Percentiles rank a stretch among this genome's conserved stretches.
phyloP scores from a whole-genome alignment of 1,140 invertebrate genomes.

The Drosophila nebulosa region DNA sequence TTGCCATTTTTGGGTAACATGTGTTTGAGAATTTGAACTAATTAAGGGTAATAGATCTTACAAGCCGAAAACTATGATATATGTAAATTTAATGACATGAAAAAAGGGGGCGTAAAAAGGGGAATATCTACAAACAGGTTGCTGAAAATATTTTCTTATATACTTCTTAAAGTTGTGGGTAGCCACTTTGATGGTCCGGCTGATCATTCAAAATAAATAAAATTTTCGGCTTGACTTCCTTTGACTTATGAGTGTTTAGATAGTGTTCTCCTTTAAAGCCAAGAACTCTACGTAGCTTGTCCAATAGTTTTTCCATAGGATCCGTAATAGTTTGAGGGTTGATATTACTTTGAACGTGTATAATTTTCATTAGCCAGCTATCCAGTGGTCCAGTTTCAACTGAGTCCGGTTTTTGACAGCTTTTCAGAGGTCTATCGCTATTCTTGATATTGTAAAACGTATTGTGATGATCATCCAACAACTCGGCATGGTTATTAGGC shows the following conservation, averaged over 20 bases:
- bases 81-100: conserved; percentile 1
- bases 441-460: conserved; percentile 24
- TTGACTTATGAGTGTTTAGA: not conserved
- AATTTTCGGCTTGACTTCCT: not conserved
- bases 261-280: not conserved
- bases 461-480: conserved; percentile 7
- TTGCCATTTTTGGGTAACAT: conserved; percentile 46
- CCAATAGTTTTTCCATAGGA: not conserved
- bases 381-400: not conserved
- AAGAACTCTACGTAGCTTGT: not conserved
- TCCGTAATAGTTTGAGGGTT: not conserved
- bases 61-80: conserved; percentile 18
- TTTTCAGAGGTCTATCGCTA: not conserved
- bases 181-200: not conserved
- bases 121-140: not conserved
- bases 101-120: not conserved
- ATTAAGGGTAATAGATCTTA: conserved; percentile 51
- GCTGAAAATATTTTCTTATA: too few species aligned
- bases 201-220: not conserved
- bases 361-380: conserved; percentile 37
- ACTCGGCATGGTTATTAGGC: not conserved
- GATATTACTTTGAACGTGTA: conserved; percentile 18
- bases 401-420: not conserved
- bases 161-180: not conserved
- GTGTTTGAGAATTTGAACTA: conserved; percentile 46